These are phyloP conservation scores for Rallus crepitans DNA, from an alignment of 2,797 vertebrate genomes.

Conservation along the genomic window DNA sequence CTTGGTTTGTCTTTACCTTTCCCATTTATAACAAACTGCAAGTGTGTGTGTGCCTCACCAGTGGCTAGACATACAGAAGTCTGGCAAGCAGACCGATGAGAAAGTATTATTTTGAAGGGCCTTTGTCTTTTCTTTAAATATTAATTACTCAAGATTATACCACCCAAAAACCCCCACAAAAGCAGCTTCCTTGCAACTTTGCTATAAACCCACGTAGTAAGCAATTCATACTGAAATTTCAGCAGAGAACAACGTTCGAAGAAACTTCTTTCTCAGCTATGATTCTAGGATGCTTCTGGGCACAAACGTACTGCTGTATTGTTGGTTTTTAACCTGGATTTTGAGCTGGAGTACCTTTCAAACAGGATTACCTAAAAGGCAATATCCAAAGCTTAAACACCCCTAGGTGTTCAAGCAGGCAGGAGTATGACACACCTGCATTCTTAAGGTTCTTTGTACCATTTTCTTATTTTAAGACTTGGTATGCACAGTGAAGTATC, in stretches of 20 bases:
- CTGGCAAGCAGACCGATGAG: background rate
- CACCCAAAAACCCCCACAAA: background rate
- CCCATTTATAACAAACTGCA: constrained; percentile 4
- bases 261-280: background rate
- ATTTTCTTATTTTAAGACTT: background rate
- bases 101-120: background rate
- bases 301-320: background rate
- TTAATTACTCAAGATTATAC: background rate
- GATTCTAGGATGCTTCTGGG: background rate
- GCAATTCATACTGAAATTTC: background rate
- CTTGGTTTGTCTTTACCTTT: background rate
- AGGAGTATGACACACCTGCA: background rate
- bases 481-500: background rate
- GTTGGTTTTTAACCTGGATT: background rate
- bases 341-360: background rate
- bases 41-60: background rate
- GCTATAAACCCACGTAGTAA: background rate
- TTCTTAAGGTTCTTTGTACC: background rate
- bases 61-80: background rate
- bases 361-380: background rate
- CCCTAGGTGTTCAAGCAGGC: background rate
- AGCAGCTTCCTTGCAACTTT: background rate
- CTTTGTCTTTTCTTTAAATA: background rate
- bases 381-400: background rate
- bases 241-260: background rate